Base-by-base conservation (phyloP, 2,888 invertebrate species). In the Chironomus tentans region DNA sequence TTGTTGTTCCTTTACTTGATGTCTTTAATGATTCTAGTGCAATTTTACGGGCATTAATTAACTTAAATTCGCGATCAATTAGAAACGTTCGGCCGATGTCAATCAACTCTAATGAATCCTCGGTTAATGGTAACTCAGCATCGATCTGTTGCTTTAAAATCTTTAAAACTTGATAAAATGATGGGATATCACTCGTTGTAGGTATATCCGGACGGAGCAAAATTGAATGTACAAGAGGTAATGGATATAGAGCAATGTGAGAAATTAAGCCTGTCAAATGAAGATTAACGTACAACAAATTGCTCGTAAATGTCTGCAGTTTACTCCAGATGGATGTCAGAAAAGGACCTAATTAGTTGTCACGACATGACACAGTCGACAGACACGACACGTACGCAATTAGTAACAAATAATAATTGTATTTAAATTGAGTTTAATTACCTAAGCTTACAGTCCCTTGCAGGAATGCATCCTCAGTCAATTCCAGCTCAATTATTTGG, bases 181-280 rank as follows among this genome's bases (percentile, higher is more conserved):
- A 95, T 82, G 94, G 93, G 81, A 97, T 92, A 81, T 93, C 93
- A 1, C 96, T 95, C 82, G 95, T 95, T 81, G 95, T 89, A 79
- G 93, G 91, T 79, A 91, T 88, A 82, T 90, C 91, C 77, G 94
- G 91, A 80, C 95, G 94, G 78, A 98, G 87, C 68, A 98, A 86
- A 82, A 97, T 90, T 3, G 96, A 92, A 78, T 94, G 89, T 73
- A 98, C 86, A 76, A 98, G 85, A 5, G 97, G 95, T 79, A 97
- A 92, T 0, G 97, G 95, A 83, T 95, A 93, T 77, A 93, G 89
- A 4, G 95, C 92, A 78, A 98, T 86, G 79, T 93, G 89, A 47
- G 94, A 91, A 69, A 98, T 87, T 38, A 97, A 87, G 4, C 94
- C 93, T 4, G 96, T 97, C 78, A 97, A 87, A 80, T 94, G 91